Base-by-base conservation (phyloP, 2,888 invertebrate genomes). In the Nasonovia ribisnigri region DNA sequence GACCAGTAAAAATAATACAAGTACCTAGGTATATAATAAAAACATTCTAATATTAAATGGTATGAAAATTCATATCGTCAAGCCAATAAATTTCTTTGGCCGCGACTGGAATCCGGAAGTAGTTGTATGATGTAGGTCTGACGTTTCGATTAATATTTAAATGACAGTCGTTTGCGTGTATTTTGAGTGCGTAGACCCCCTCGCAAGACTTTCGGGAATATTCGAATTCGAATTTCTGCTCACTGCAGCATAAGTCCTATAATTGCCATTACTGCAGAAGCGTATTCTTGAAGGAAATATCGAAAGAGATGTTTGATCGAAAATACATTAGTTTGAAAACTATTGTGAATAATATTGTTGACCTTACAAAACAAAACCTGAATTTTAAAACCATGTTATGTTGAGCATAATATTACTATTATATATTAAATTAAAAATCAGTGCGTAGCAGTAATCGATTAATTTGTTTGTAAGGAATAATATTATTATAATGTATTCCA, bases 81-180 rank as follows among this genome's bases (percentile, higher is more conserved):
- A 36, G 29, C 51, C 87, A 88, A 88, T 88, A 88, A 36, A 88
- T 88, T 51, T 48, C 46, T 88, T 51, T 51, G 51, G 20, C 36
- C 24, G 51, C 87, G 51, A 51, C n/a, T 8, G 3, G 87, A 88
- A 51, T 51, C 51, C 87, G 48, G 48, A 88, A 88, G 36, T 88
- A 88, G 87, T 20, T 3, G 16, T 48, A 88, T 88, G 87, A 88
- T 48, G 87, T 88, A 46, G 87, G 87, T 51, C 87, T n/a, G 48
- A 88, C 48, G 87, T 88, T 88, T 88, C 48, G 87, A 88, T 48
- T 88, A 88, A 88, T 88, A 88, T 88, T 51, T 88, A 88, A 88
- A 88, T 88, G 87, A 51, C 48, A 88, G 87, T 51, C 87, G 48
- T 88, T 48, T 48, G 51, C 24, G 87, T 20, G 87, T 36, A 51